Conservation (phyloP, 2,888 invertebrate species). For the Enoplolaimus lenunculus region DNA sequence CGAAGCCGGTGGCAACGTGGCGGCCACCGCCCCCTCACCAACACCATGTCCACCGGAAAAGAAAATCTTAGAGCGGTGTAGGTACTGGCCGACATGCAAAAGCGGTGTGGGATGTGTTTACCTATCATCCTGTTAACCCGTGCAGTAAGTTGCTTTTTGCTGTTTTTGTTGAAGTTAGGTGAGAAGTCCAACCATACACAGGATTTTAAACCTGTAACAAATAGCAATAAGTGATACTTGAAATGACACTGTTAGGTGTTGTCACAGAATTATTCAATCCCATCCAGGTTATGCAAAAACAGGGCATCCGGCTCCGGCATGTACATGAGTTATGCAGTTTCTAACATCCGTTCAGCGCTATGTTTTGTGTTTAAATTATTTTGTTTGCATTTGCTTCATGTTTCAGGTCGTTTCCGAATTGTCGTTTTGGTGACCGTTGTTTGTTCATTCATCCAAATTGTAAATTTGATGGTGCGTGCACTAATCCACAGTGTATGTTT, state of each 20-base stretch:
- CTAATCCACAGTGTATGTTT: constrained; percentile 65
- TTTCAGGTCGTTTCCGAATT: constrained; percentile 51
- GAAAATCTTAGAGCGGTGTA: constrained; percentile 52
- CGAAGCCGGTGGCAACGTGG: no score
- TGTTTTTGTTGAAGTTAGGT: no score
- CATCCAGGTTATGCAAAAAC: no score
- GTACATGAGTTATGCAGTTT: no score
- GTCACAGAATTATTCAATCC: no score
- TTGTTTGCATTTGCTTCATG: no score
- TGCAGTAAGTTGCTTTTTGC: constrained; percentile 47
- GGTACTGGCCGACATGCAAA: constrained; percentile 54
- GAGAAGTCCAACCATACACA: no score
- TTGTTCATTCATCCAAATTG: constrained; percentile 81
- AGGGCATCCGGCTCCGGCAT: no score
- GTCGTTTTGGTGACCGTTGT: constrained; percentile 75
- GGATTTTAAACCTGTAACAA: no score
- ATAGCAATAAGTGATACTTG: no score
- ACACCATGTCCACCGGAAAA: neutral
- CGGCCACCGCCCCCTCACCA: no score
- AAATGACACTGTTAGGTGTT: no score
- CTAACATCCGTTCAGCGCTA: neutral
- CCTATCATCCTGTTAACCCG: constrained; percentile 44
- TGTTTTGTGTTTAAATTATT: neutral
- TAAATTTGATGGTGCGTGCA: constrained; percentile 72
- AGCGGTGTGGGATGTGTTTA: constrained; percentile 43